Conservation (phyloP, 2,888 invertebrate species). For the Thera britannica region DNA sequence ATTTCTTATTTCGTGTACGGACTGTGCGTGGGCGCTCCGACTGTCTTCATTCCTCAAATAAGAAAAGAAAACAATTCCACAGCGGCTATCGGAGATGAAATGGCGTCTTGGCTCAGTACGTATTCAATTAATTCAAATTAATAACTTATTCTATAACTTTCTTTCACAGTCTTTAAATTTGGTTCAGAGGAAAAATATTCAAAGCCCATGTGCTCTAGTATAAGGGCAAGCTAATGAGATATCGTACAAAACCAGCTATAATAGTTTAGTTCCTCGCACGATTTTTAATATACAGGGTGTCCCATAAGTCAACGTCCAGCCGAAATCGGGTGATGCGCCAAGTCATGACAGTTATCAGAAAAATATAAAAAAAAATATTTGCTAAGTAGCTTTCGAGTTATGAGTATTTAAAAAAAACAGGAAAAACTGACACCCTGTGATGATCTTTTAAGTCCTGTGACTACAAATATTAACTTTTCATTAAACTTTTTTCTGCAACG, state of each 20-base stretch:
- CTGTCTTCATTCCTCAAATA: constrained; percentile 52
- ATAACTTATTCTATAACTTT: background rate
- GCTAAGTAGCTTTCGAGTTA: too few relatives aligned
- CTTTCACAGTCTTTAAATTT: too few relatives aligned
- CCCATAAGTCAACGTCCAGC: too few relatives aligned
- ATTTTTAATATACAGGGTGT: background rate
- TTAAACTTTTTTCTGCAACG: too few relatives aligned
- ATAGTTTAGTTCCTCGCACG: background rate
- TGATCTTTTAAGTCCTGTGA: too few relatives aligned
- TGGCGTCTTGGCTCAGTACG: constrained; percentile 44
- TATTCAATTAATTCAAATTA: background rate
- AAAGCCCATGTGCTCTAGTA: background rate
- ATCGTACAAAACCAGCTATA: background rate
- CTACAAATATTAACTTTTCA: too few relatives aligned
- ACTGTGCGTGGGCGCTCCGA: constrained; percentile 46
- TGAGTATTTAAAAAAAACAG: too few relatives aligned
- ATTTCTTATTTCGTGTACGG: constrained; percentile 44
- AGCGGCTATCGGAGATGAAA: constrained; percentile 43
- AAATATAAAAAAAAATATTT: too few relatives aligned
- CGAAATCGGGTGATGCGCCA: too few relatives aligned
- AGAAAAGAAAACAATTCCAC: constrained; percentile 49
- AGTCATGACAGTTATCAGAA: too few relatives aligned
- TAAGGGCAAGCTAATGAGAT: background rate
- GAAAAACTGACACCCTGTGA: too few relatives aligned
- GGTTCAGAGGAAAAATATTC: too few relatives aligned